phyloP scores from a whole-genome alignment of 2,113 vertebrate genomes.

The Xenopus tropicalis region UCB_Xtro_10.0 CM004450.2:109919501-109920000 shows the following conservation, averaged over 20 bases:
- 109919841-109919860: conserved; percentile 93
- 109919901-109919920: conserved; percentile 34
- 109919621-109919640: too few species aligned
- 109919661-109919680: background rate
- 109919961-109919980: background rate
- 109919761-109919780: conserved; percentile 80
- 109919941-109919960: too few species aligned
- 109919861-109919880: conserved; percentile 89
- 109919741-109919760: conserved; percentile 87
- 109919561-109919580: too few species aligned
- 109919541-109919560: too few species aligned
- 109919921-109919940: too few species aligned
- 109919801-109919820: conserved; percentile 91
- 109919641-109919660: too few species aligned
- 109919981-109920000: conserved; percentile 78
- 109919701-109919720: conserved; percentile 87
- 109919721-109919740: conserved; percentile 93
- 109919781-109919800: conserved; percentile 94
- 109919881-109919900: conserved; percentile 86
- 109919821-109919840: conserved; percentile 95
- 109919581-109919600: too few species aligned
- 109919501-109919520: too few species aligned
- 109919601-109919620: too few species aligned
- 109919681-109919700: conserved; percentile 60
- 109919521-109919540: too few species aligned